Evolutionary conservation across 35 echinoderm and acorn worm genomes (phyloP).

Genomic region (Chiridota heheva): DNA sequence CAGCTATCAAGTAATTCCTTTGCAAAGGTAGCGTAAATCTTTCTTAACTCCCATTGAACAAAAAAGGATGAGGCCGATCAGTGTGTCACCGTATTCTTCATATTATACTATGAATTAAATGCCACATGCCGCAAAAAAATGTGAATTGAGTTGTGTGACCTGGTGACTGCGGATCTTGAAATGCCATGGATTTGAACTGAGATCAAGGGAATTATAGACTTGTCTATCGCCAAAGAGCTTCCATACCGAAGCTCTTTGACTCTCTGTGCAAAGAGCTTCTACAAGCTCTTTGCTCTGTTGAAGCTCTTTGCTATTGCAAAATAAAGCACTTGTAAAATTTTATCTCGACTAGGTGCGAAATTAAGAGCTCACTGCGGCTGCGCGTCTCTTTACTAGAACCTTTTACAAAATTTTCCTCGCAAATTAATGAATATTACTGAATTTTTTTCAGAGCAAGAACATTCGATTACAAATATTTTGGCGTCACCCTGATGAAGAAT

Average conservation of each 20-base stretch:
- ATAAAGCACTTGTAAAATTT: neutral
- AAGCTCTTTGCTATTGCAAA: neutral
- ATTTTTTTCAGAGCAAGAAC: constrained; percentile 26
- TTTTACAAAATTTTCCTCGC: neutral
- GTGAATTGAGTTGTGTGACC: too few relatives aligned
- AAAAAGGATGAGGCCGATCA: too few relatives aligned
- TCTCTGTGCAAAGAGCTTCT: too few relatives aligned
- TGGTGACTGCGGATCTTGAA: too few relatives aligned
- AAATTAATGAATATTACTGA: neutral
- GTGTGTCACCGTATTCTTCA: too few relatives aligned
- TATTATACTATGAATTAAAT: too few relatives aligned
- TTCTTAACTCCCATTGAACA: neutral
- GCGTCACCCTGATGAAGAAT: constrained; percentile 50
- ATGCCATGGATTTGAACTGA: too few relatives aligned
- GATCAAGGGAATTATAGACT: too few relatives aligned
- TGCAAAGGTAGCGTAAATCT: neutral
- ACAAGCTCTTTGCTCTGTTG: neutral
- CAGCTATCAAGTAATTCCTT: neutral
- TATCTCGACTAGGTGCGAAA: neutral
- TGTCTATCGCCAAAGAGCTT: too few relatives aligned
- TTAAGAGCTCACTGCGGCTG: too few relatives aligned
- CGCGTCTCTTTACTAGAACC: neutral
- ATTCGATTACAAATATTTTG: constrained; percentile 40
- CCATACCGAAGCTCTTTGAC: too few relatives aligned
- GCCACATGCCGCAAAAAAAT: too few relatives aligned